Evolutionary conservation across 2,113 vertebrate genomes (phyloP).

Genomic region (Hippocampus zosterae): DNA sequence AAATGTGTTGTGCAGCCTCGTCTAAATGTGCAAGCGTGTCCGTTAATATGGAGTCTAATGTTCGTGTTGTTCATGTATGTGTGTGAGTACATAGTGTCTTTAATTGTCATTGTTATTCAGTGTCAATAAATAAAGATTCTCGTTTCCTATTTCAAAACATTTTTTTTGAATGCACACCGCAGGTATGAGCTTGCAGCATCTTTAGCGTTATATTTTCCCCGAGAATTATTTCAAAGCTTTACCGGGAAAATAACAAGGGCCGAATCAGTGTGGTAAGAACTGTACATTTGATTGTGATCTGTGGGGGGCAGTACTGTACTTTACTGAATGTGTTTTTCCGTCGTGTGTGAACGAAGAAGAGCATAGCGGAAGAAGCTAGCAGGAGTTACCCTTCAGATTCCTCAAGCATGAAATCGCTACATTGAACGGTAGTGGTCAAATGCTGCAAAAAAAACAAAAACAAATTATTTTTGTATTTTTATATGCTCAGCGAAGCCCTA

Average conservation of each 20-base stretch:
- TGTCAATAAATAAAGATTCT: background rate
- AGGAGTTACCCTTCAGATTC: conserved; percentile 10
- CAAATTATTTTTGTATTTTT: background rate
- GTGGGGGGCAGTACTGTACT: background rate
- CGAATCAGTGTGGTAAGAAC: background rate
- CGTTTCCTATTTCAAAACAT: background rate
- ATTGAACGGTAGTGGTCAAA: conserved; percentile 40
- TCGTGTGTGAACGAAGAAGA: conserved; percentile 9
- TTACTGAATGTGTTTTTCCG: background rate
- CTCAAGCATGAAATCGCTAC: conserved; percentile 2
- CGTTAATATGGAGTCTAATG: conserved; percentile 2
- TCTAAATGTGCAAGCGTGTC: background rate
- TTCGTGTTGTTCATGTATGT: background rate
- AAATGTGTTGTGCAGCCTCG: conserved; percentile 9
- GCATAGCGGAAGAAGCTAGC: conserved; percentile 28
- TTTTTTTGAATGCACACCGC: too few species aligned
- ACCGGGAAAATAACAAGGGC: too few species aligned
- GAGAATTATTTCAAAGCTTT: too few species aligned
- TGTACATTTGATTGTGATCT: background rate
- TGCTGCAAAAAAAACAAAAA: background rate
- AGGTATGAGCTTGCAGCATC: too few species aligned
- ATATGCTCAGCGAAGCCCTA: background rate
- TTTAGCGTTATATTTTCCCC: too few species aligned
- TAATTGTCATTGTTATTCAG: background rate
- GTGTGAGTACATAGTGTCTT: conserved; percentile 1